phyloP scores from a whole-genome alignment of 2,888 invertebrate species.

The Drosophila testacea region DNA sequence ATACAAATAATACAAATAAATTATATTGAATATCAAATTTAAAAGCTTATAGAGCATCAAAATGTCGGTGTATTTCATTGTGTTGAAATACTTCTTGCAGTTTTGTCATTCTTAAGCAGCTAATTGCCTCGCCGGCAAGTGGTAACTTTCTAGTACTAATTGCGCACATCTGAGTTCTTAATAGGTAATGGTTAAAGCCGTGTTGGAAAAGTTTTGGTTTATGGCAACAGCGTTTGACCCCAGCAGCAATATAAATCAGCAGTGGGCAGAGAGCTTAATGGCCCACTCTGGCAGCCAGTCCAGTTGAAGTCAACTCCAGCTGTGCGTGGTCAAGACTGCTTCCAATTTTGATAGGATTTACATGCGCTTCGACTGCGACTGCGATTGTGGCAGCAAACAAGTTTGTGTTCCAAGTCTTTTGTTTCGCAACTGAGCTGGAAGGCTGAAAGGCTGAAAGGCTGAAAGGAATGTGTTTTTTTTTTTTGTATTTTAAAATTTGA shows the following conservation, averaged over 20 bases:
- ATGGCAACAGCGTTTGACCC: constrained; percentile 65
- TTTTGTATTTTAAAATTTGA: constrained; percentile 18
- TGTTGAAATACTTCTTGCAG: constrained; percentile 23
- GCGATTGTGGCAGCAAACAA: constrained; percentile 35
- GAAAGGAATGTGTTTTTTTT: constrained; percentile 50
- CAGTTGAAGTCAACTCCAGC: constrained; percentile 54
- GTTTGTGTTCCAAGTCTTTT: constrained; percentile 67
- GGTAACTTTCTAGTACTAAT: constrained; percentile 62
- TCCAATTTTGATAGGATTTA: constrained; percentile 62
- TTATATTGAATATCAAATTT: not conserved
- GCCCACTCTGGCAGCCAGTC: constrained; percentile 14
- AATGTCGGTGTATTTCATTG: not conserved
- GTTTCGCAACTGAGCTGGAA: constrained; percentile 41
- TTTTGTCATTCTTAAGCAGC: constrained; percentile 48
- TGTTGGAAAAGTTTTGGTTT: constrained; percentile 53
- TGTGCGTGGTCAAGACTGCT: constrained; percentile 54
- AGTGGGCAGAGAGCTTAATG: constrained; percentile 49
- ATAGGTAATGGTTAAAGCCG: constrained; percentile 52
- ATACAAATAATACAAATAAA: too few species aligned
- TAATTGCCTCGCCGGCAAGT: constrained; percentile 50
- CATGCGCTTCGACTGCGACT: constrained; percentile 35
- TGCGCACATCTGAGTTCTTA: constrained; percentile 54
- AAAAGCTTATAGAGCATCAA: too few species aligned
- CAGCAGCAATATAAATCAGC: constrained; percentile 70
- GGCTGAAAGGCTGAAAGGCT: constrained; percentile 38